Conservation (phyloP, 2,888 invertebrate genomes). For the Aelia acuminata region DNA sequence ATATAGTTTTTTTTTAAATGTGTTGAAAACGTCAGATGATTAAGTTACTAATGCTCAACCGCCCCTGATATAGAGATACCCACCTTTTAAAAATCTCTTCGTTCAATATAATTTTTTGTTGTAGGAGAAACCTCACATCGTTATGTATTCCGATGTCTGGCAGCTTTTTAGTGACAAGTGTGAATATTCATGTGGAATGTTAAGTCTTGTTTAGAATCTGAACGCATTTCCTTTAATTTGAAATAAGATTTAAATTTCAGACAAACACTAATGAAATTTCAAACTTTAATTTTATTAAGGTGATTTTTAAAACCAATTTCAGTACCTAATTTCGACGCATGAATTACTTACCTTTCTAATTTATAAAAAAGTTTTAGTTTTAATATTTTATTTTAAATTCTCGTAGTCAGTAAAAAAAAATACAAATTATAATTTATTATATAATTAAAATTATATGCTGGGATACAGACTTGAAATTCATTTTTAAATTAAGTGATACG, state of each 20-base stretch:
- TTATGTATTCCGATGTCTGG: conserved; percentile 20
- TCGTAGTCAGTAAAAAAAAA: too few species aligned
- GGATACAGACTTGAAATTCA: too few species aligned
- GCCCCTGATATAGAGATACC: neutral
- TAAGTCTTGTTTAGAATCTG: conserved; percentile 29
- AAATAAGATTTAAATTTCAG: neutral
- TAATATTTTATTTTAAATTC: too few species aligned
- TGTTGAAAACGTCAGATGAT: neutral
- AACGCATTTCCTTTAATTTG: neutral
- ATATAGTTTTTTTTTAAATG: neutral
- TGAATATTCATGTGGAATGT: conserved; percentile 12
- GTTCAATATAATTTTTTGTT: conserved; percentile 14
- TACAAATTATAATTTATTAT: too few species aligned
- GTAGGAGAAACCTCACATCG: neutral
- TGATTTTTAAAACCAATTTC: neutral
- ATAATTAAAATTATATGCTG: too few species aligned
- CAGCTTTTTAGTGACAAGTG: neutral
- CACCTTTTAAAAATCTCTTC: conserved; percentile 10
- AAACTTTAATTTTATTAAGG: too few species aligned
- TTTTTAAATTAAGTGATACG: too few species aligned
- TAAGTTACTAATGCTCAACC: conserved; percentile 2
- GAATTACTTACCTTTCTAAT: neutral
- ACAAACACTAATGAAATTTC: neutral
- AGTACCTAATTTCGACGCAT: neutral
- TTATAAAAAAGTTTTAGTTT: too few species aligned